A percentile compares a stretch with the other conserved stretches of the same genome.
Conservation (phyloP, 2,888 invertebrate species). For the Drosophila pseudotalamancana region DNA sequence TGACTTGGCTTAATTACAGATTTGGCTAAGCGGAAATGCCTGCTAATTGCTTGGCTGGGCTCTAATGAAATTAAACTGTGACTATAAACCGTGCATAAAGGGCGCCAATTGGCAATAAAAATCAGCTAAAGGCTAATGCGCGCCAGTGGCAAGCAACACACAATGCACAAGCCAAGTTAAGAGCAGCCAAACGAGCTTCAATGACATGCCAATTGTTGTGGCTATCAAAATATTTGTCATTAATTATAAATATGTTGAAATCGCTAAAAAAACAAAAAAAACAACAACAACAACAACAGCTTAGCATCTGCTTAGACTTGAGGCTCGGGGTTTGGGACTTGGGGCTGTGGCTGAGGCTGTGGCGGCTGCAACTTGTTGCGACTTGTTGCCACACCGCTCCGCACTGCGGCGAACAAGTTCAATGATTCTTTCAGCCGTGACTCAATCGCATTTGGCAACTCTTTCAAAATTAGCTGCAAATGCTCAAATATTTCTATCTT, state of each 20-base stretch:
- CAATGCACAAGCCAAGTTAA: conserved; percentile 1
- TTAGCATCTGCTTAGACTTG: conserved; percentile 56
- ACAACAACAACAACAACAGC: conserved; percentile 9
- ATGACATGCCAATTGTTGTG: conserved; percentile 75
- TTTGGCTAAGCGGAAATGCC: conserved; percentile 63
- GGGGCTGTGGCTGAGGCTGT: conserved; percentile 19
- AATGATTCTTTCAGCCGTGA: conserved; percentile 69
- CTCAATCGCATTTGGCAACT: conserved; percentile 51
- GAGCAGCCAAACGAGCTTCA: conserved; percentile 40
- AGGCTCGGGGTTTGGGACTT: conserved; percentile 26
- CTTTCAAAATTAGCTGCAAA: conserved; percentile 67
- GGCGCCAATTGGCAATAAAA: conserved; percentile 52
- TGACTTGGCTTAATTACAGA: conserved; percentile 69
- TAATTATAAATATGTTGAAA: conserved; percentile 77
- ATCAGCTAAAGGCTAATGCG: conserved; percentile 52
- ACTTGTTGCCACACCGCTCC: conserved; percentile 22
- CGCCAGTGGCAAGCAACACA: conserved; percentile 32
- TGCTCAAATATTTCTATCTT: conserved; percentile 47
- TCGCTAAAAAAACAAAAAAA: conserved; percentile 38
- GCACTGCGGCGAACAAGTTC: conserved; percentile 61
- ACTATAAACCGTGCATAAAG: conserved; percentile 43
- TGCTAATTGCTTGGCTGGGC: conserved; percentile 61
- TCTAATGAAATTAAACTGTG: conserved; percentile 46
- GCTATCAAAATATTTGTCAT: conserved; percentile 77
- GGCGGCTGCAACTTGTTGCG: conserved; percentile 57